Evolutionary conservation across 2,797 vertebrate genomes (phyloP).

Genomic region (Lophotriccus pileatus): DNA sequence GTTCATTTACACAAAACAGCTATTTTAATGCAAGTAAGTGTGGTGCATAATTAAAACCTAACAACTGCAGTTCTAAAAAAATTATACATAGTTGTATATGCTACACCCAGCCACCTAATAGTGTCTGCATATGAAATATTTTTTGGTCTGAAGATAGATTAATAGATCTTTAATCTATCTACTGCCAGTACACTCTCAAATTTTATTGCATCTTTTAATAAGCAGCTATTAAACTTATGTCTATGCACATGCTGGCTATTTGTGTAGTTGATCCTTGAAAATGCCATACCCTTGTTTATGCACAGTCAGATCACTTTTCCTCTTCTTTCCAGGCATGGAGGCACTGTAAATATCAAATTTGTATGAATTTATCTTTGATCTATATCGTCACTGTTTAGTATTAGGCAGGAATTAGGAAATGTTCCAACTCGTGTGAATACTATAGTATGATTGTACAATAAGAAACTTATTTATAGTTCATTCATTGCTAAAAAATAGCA

Average conservation of each 20-base stretch:
- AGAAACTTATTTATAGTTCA: not conserved
- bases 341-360: slow-evolving; percentile 45
- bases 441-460: not conserved
- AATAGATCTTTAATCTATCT: slow-evolving; percentile 55
- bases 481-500: not conserved
- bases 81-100: not conserved
- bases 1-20: not conserved
- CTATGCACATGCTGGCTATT: slow-evolving; percentile 37
- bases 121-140: not conserved
- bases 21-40: not conserved
- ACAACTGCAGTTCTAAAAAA: not conserved
- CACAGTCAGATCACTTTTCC: slow-evolving; percentile 30
- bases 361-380: slow-evolving; percentile 48
- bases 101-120: not conserved
- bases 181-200: slow-evolving; percentile 28
- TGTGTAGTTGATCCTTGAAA: slow-evolving; percentile 43
- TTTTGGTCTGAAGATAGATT: slow-evolving; percentile 37
- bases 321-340: not conserved
- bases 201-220: slow-evolving; percentile 63
- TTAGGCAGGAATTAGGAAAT: slow-evolving; percentile 32
- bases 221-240: slow-evolving; percentile 15
- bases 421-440: not conserved
- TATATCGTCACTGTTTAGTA: slow-evolving; percentile 15
- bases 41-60: not conserved
- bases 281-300: slow-evolving; percentile 41